Evolutionary conservation across 2,113 vertebrate species (phyloP), one percentile per base, ranked within the genome.

Genomic region (Myotis lucifugus): DNA sequence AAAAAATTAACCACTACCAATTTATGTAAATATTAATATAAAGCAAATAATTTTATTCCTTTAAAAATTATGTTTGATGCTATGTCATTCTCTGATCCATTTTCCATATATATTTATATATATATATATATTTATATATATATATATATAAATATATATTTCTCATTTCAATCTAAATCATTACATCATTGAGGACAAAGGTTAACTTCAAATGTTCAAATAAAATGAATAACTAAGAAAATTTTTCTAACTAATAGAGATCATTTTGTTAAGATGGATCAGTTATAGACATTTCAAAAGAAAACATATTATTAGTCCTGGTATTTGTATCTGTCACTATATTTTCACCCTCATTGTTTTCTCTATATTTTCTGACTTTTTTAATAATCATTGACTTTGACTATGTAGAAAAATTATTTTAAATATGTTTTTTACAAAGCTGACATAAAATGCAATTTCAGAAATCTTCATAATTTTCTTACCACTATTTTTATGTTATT

Each of bases 1-100:
- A 92, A 97, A 93, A 96, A 98, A 98, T 97, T 95, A 97, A 90
- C 95, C 78, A 96, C 97, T 97, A 93, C 37, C 77, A 96, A 97
- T 96, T 97, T 97, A 93, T 85, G 74, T 66, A 96, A 94, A 94
- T 95, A 95, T 84, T 96, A 95, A 95, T 34, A 67, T 90, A 96
- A 95, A 93, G 73, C 32, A 79, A 90, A 72, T n/a, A 2, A 90
- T 84, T 93, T 92, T 92, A 9, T 70, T 72, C 2, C 23, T 88
- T 54, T 88, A 29, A 56, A 82, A 85, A 42, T 15, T 70, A 21
- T 54, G 5, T 73, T 92, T 10, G 7, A 61, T 29, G 84, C 90
- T 89, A 93, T 88, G 54, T 92, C 72, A 93, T 40, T 0, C 4
- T 83, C 15, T 8, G 84, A 61, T 42, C 8, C 5, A 66, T 11